Evolutionary conservation across 2,113 vertebrate genomes (phyloP).

Genomic region (Chunga burmeisteri): DNA sequence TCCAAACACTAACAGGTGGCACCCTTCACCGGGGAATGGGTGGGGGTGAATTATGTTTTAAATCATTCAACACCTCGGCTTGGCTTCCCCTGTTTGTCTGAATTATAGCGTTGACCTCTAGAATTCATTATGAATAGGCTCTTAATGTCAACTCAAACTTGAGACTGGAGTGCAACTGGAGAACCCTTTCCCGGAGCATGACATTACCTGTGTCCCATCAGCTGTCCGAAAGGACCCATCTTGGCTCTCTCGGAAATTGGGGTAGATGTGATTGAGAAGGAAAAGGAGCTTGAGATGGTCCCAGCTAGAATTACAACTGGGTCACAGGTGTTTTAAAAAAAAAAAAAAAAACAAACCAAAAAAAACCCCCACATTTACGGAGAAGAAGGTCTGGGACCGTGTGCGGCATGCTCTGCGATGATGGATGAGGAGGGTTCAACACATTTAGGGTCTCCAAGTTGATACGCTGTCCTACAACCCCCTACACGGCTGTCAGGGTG

Average conservation of each 20-base stretch:
- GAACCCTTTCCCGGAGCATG: fast-evolving
- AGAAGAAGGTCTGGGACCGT: neutral
- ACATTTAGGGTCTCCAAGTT: fast-evolving
- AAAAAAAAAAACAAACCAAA: neutral
- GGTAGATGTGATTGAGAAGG: neutral
- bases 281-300: neutral
- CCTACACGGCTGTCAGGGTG: fast-evolving
- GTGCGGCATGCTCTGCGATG: neutral
- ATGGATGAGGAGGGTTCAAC: neutral
- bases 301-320: neutral
- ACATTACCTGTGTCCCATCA: neutral
- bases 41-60: conserved; percentile 12
- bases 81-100: conserved; percentile 10
- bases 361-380: neutral
- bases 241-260: neutral
- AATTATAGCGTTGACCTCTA: neutral
- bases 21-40: neutral
- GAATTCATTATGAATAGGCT: neutral
- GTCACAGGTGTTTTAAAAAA: neutral
- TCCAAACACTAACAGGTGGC: conserved; percentile 57
- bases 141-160: neutral
- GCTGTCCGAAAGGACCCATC: neutral
- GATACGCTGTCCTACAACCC: fast-evolving
- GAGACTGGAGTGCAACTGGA: neutral
- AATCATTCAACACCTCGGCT: conserved; percentile 43